Base-by-base conservation (phyloP, 2,797 vertebrate genomes). In the Poeciliopsis gracilis region DNA sequence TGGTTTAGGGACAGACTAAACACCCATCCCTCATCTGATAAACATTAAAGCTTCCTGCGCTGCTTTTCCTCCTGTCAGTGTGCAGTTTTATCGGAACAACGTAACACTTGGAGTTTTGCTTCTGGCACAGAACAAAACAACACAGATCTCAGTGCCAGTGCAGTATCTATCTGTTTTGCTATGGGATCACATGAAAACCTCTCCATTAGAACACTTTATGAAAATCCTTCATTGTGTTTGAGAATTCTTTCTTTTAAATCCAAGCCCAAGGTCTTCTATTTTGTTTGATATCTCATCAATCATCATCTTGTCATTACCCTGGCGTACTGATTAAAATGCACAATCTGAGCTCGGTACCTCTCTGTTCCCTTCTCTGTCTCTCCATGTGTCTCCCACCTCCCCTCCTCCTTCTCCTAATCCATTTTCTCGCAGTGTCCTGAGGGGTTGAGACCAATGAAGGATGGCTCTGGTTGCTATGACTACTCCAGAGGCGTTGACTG, bases 401-500 rank as follows among this genome's bases (percentile, higher is more conserved):
- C 80, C 78, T 83, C 74, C 76, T 63, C 79, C 75, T 63, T 72
- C 57, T 61, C 77, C 36, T 12, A 73, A 73, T 77, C 46, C 75
- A 77, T 83, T 75, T 63, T 72, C 84, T 77, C 15, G 82, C 92
- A 99, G 98, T 99, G 98, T 91, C 98, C 98, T 0, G 96, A 96
- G 90, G 98, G 98, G 72, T 94, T 99, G 89, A 96, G 95, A 79
- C 98, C 98, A 78, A 99, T 99, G 98, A 99, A 98, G 93, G 98
- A 99, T 0, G 97, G 97, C 80, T 98, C 97, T 0, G 98, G 98
- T 84, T 99, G 98, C 96, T 99, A 98, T 28, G 98, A 99, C 93
- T 98, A 97, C 94, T 97, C 97, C 79, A 96, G 97, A 92, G 98
- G 98, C 80, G 98, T 98, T 0, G 98, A 99, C 95, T 99, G 98